Conservation (phyloP, 2,888 invertebrate genomes). For the Dioctria linearis region DNA sequence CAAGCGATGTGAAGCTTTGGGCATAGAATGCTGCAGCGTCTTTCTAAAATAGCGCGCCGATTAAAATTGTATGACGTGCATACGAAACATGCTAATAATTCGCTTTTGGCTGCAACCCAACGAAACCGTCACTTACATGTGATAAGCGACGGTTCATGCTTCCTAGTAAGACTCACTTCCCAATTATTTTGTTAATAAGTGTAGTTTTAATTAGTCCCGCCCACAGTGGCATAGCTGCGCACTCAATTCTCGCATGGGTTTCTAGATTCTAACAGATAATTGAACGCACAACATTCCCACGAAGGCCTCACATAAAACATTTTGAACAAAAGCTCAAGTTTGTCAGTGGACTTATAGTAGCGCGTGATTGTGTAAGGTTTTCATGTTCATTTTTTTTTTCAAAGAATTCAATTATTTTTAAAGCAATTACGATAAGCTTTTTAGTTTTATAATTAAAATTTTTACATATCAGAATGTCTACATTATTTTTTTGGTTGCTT, state of each 20-base stretch:
- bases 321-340: background rate
- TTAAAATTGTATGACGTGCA: slow-evolving; percentile 1
- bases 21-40: background rate
- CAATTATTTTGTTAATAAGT: slow-evolving; percentile 44
- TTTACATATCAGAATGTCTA: no score
- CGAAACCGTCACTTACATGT: slow-evolving; percentile 3
- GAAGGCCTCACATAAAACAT: background rate
- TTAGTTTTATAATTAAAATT: no score
- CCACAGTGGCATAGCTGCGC: background rate
- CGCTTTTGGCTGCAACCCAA: slow-evolving; percentile 12
- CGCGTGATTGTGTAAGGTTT: no score
- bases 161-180: slow-evolving; percentile 7
- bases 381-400: no score
- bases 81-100: slow-evolving; percentile 20
- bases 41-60: slow-evolving; percentile 32
- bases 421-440: no score
- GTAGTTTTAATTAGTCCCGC: slow-evolving; percentile 38
- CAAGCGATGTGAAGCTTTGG: background rate
- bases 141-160: slow-evolving; percentile 24
- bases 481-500: no score
- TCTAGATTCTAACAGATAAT: background rate
- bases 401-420: no score
- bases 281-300: background rate
- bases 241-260: background rate
- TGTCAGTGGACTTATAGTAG: background rate